Evolutionary conservation across 2,888 invertebrate genomes (phyloP).

Genomic region (Heliconius sara): DNA sequence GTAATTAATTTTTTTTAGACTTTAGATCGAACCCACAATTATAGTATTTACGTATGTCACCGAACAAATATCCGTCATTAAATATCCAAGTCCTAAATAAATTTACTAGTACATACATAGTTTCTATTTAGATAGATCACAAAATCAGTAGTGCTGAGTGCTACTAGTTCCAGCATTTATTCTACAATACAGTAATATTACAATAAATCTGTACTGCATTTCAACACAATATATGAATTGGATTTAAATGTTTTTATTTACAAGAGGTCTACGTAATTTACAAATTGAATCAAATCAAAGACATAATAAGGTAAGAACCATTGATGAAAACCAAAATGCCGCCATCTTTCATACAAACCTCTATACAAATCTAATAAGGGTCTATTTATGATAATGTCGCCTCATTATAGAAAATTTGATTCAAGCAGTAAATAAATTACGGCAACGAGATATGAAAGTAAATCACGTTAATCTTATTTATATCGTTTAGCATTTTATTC

Average conservation of each 20-base stretch:
- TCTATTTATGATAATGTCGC: conserved; percentile 36
- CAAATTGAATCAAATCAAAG: neutral
- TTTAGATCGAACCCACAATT: too few relatives aligned
- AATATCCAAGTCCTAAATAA: neutral
- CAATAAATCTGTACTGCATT: neutral
- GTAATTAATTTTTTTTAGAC: too few relatives aligned
- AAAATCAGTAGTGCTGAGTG: neutral
- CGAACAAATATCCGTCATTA: neutral
- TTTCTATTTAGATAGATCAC: neutral
- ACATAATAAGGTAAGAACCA: neutral
- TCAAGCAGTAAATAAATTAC: conserved; percentile 30
- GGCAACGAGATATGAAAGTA: conserved; percentile 25
- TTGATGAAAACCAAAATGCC: neutral
- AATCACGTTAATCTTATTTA: conserved; percentile 25
- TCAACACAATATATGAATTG: neutral
- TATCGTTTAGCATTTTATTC: conserved; percentile 25
- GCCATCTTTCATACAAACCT: neutral
- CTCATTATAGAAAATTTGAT: conserved; percentile 30
- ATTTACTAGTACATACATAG: neutral
- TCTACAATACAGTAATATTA: neutral
- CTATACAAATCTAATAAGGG: conserved; percentile 32
- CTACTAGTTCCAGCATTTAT: neutral
- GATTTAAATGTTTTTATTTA: neutral
- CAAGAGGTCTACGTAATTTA: neutral
- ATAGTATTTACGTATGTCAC: too few relatives aligned